Conservation (phyloP, 1,140 invertebrate species). For the Drosophila neocordata region DNA sequence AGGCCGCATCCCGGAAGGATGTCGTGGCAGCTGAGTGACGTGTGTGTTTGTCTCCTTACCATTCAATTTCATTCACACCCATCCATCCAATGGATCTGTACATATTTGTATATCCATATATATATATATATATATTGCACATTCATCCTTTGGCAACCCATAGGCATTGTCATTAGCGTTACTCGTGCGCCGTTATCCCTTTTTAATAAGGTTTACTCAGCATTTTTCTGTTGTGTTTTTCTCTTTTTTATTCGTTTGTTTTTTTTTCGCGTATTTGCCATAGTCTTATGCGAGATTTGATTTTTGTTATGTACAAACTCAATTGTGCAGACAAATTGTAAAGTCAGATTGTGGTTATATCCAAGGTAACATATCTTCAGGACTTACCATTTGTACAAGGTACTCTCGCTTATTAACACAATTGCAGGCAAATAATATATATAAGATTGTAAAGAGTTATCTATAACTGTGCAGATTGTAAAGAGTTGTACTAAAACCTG, state of each 20-base stretch:
- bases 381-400: not conserved
- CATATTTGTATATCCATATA: slow-evolving; percentile 1
- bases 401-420: slow-evolving; percentile 1
- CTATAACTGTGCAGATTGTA: no score
- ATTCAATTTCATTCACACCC: slow-evolving; percentile 27
- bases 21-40: slow-evolving; percentile 73
- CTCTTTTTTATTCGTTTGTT: slow-evolving; percentile 41
- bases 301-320: slow-evolving; percentile 52
- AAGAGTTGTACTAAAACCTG: no score
- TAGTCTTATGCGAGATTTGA: slow-evolving; percentile 67
- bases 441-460: no score
- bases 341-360: slow-evolving; percentile 33
- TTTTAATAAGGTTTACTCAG: slow-evolving; percentile 81
- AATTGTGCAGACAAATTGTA: slow-evolving; percentile 49
- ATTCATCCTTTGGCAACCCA: slow-evolving; percentile 37
- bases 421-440: not conserved
- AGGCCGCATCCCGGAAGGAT: slow-evolving; percentile 62
- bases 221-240: slow-evolving; percentile 60
- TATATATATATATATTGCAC: slow-evolving; percentile 9
- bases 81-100: slow-evolving; percentile 20
- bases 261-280: slow-evolving; percentile 26
- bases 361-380: slow-evolving; percentile 9
- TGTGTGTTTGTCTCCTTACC: slow-evolving; percentile 57
- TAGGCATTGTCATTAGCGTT: slow-evolving; percentile 73
- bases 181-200: slow-evolving; percentile 74